phyloP scores from a whole-genome alignment of 1,140 invertebrate species.

The Tribolium madens region DNA sequence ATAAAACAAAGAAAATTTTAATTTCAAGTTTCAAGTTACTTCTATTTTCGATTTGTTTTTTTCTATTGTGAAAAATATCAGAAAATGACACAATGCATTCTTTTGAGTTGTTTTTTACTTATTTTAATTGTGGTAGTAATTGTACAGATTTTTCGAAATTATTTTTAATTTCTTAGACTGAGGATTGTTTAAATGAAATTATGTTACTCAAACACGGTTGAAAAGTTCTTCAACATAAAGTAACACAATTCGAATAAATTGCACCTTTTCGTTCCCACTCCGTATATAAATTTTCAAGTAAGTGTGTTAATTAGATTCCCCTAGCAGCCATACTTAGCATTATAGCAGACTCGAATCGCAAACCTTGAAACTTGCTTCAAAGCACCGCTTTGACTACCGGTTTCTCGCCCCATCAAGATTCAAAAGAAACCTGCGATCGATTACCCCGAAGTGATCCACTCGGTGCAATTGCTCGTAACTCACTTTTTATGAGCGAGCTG shows the following conservation, averaged over 20 bases:
- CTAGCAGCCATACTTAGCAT: not conserved
- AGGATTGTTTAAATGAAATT: too few species aligned
- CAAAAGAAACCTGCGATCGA: constrained; percentile 14
- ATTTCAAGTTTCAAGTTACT: too few species aligned
- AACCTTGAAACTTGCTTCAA: not conserved
- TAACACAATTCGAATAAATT: not conserved
- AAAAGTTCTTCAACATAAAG: too few species aligned
- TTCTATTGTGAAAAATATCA: too few species aligned
- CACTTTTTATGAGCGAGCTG: constrained; percentile 12
- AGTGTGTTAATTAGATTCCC: not conserved
- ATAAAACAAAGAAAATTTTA: too few species aligned
- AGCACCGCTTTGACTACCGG: not conserved
- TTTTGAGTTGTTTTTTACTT: too few species aligned
- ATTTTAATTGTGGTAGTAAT: too few species aligned
- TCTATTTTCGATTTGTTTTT: too few species aligned
- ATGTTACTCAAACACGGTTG: too few species aligned
- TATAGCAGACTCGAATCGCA: not conserved
- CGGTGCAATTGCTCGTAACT: constrained; percentile 30
- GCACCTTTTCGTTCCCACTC: not conserved
- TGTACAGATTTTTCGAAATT: too few species aligned
- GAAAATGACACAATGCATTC: too few species aligned
- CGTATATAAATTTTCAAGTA: not conserved
- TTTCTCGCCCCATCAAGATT: constrained; percentile 10
- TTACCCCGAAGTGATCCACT: constrained; percentile 6
- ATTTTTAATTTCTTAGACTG: too few species aligned